Conservation (phyloP, 2,113 vertebrate genomes). For the Ctenodactylus gundi region DNA sequence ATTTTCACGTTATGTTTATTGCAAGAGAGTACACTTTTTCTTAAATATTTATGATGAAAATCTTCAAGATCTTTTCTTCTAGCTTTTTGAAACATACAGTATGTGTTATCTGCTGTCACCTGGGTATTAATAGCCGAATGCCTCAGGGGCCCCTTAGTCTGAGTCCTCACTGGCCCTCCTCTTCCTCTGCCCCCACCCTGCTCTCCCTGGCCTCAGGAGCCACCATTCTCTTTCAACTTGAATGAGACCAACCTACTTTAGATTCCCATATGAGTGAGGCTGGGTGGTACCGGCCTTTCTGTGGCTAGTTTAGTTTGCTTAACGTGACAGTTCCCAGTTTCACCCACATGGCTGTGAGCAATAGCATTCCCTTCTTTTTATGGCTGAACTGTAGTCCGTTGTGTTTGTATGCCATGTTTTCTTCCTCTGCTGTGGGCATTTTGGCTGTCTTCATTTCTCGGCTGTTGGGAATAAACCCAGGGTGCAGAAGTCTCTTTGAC, state of each 20-base stretch:
- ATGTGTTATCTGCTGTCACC: background rate
- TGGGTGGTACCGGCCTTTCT: background rate
- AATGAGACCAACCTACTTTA: background rate
- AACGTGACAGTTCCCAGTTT: background rate
- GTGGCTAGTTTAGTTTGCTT: background rate
- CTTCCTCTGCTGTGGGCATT: background rate
- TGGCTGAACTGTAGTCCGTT: background rate
- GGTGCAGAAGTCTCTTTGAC: background rate
- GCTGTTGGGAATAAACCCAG: background rate
- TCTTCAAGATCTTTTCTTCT: background rate
- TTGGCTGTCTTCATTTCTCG: background rate
- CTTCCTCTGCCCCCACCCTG: too few species aligned
- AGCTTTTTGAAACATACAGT: background rate
- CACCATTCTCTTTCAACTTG: background rate
- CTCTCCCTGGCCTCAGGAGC: background rate
- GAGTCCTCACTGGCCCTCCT: background rate
- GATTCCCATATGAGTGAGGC: background rate
- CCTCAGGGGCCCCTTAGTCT: too few species aligned
- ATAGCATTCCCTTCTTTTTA: background rate
- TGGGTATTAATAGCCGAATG: too few species aligned
- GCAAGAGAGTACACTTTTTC: background rate
- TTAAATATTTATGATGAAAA: background rate
- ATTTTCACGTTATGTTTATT: conserved; percentile 2
- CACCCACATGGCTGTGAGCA: background rate
- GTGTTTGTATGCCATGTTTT: background rate